Evolutionary conservation across 1,140 invertebrate genomes (phyloP), one percentile per base, ranked within the genome.

Genomic region (Halesus radiatus): DNA sequence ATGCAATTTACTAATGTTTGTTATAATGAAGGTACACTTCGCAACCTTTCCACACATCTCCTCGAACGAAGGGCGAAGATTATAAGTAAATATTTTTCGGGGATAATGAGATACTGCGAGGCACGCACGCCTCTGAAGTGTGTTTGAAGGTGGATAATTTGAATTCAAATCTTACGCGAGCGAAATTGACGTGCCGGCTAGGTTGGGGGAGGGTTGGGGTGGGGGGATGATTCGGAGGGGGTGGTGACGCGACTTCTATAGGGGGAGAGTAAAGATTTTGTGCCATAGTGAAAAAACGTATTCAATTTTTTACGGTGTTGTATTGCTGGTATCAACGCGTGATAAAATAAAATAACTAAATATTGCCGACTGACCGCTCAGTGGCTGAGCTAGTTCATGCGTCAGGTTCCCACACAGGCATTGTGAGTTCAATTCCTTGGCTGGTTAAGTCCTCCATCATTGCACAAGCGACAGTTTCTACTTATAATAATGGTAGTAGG

Each of bases 141-240:
- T 66, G 37, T 73, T 79, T 64, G 60, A 74, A 79, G 76, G 80
- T 78, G 54, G 74, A 83, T 78, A 83, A 83, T 83, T 83, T 83
- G 81, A 80, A 83, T 83, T 83, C 81, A 83, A 80, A 83, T 80
- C 78, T 80, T 60, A 80, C 73, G 60, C 75, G 37, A 54, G 74
- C 81, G 81, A 18, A 60, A 78, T 20, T 73, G 73, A 80, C 80
- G 80, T 81, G 80, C 68, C 37, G 56, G 13, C 54, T 53, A 13
- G 76, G 58, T 15, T 26, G 18, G 23, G 64, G n/a, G 45, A 32
- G 5, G n/a, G 5, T 6, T 1, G 22, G n/a, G 60, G 50, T 15
- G 20, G 18, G 18, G 52, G 50, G 37, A 45, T 13, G 37, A 45
- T 45, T 45, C 37, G 15, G 50, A 10, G 45, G 20, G 23, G 32